Conservation (phyloP, 2,797 vertebrate species). For the Molossus alvarezi region DNA sequence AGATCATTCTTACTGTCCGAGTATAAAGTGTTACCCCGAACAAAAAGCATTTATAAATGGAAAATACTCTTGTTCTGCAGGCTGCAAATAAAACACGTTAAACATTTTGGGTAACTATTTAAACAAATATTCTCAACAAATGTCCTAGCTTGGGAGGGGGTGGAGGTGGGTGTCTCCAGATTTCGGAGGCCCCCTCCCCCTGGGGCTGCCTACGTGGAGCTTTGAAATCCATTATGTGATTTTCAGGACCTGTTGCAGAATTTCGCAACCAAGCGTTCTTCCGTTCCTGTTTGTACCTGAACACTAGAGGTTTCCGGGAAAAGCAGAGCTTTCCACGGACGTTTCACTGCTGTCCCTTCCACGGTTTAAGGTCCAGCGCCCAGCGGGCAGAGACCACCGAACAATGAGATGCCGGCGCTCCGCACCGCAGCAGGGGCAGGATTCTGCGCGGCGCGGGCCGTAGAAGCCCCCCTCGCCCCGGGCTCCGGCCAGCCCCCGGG, state of each 20-base stretch:
- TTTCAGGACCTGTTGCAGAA: constrained; percentile 72
- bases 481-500: neutral
- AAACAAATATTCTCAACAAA: constrained; percentile 27
- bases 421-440: neutral
- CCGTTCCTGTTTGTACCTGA: constrained; percentile 32
- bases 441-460: neutral
- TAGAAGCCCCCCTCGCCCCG: neutral
- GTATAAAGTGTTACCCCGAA: constrained; percentile 47
- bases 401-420: constrained; percentile 69
- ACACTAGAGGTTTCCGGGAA: constrained; percentile 52
- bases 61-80: constrained; percentile 42
- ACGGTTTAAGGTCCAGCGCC: neutral
- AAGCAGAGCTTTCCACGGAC: neutral
- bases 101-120: constrained; percentile 28
- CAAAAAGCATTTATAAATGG: constrained; percentile 51
- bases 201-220: constrained; percentile 67
- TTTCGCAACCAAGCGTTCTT: constrained; percentile 38
- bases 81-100: constrained; percentile 46
- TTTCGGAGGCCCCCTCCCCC: neutral
- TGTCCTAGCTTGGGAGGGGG: neutral
- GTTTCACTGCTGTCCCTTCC: constrained; percentile 18
- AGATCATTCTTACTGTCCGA: neutral
- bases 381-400: constrained; percentile 36
- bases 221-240: neutral
- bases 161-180: neutral